Conservation (phyloP, 1,140 invertebrate species). For the Lasioglossum baleicum region DNA sequence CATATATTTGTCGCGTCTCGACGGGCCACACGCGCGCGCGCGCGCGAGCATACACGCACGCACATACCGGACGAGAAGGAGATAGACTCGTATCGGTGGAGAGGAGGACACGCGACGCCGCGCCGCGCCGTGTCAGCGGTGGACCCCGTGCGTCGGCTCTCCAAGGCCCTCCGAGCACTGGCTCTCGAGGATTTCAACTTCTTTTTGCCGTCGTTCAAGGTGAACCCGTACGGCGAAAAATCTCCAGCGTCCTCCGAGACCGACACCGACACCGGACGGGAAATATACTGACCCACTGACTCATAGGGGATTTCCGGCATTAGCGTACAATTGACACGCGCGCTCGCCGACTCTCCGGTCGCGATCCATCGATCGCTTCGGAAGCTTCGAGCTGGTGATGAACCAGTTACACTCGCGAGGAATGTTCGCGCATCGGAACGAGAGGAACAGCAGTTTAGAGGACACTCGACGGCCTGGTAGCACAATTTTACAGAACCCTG, state of each 20-base stretch:
- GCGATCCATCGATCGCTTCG: too few species aligned
- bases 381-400: background rate
- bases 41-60: too few species aligned
- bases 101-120: background rate
- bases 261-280: constrained; percentile 19
- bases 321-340: constrained; percentile 16
- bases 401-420: background rate
- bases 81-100: too few species aligned
- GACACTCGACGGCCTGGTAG: too few species aligned
- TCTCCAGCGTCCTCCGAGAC: constrained; percentile 4
- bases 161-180: constrained; percentile 45
- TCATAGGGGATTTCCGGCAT: constrained; percentile 33
- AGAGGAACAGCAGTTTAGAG: too few species aligned
- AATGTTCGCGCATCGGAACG: background rate
- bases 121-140: constrained; percentile 1
- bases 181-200: constrained; percentile 43
- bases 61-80: background rate
- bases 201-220: constrained; percentile 41
- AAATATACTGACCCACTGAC: constrained; percentile 43
- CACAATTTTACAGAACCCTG: too few species aligned
- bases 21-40: too few species aligned
- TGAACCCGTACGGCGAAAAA: constrained; percentile 8
- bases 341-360: too few species aligned
- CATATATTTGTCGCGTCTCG: constrained; percentile 17
- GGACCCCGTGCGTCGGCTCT: constrained; percentile 29